Evolutionary conservation across 2,888 invertebrate genomes (phyloP), one percentile per base, ranked within the genome.

Genomic region (Molorchus minor): DNA sequence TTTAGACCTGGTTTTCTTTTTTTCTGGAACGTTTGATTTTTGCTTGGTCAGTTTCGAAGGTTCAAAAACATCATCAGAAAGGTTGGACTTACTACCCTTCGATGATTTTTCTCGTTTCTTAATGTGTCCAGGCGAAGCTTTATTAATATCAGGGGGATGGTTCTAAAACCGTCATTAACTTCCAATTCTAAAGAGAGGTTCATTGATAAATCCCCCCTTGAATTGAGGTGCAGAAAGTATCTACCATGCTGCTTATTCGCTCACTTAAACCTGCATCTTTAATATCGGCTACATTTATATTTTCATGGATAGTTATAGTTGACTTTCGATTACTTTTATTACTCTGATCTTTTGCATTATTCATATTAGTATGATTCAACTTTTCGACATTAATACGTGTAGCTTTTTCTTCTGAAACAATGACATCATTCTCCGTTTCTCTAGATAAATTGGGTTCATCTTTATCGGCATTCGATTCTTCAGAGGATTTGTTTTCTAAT

Each of bases 231-330:
- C 74, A 75, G 56, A 79, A 77, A 29, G 66, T 68, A 20, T 74
- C 73, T 1, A 79, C 73, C 15, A 76, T 65, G 36, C 71, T 64
- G 8, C 68, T 63, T 45, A 78, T 75, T 46, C 72, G 68, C 41
- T 74, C 65, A 43, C 66, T 68, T n/a, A 78, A 49, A 20, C 58
- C 65, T 8, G 68, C 61, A 43, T 75, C 72, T 58, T 71, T 64
- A 33, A 71, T 57, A n/a, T 74, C 74, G 43, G 67, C 65, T 2
- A 78, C 46, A 35, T 65, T 67, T 16, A 78, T 70, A 56, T 74
- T 75, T 64, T 79, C 78, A 44, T 75, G 73, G 36, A 78, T 70
- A 4, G 62, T 74, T n/a, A 79, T 68, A 3, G 77, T 77, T n/a
- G 75, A 72, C 58, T 53, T 69, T 54, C 62, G 55, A n/a, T 20